Conservation (phyloP, 2,797 vertebrate species). For the Lateolabrax maculatus region DNA sequence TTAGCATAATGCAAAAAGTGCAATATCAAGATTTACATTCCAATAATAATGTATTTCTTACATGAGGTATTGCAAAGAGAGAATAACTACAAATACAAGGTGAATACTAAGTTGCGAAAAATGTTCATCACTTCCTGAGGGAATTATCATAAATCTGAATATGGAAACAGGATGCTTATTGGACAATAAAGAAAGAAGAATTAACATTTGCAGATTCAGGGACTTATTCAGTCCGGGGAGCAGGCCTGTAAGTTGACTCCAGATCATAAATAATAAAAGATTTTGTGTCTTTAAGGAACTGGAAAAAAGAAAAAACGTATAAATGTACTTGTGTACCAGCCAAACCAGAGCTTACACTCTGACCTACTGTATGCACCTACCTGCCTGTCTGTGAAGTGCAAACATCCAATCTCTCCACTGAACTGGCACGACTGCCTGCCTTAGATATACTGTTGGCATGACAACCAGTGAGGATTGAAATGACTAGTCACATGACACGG, state of each 20-base stretch:
- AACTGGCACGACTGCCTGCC: slow-evolving; percentile 61
- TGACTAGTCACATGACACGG: slow-evolving; percentile 74
- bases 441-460: slow-evolving; percentile 84
- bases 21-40: neutral
- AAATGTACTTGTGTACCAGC: slow-evolving; percentile 1
- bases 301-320: neutral
- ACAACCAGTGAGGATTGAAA: slow-evolving; percentile 81
- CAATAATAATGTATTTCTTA: neutral
- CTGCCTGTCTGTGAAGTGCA: slow-evolving; percentile 61
- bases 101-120: neutral
- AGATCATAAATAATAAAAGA: neutral
- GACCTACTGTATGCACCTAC: slow-evolving; percentile 47
- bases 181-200: neutral
- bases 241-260: neutral
- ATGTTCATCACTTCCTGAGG: neutral
- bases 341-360: slow-evolving; percentile 10
- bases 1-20: neutral
- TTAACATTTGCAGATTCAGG: neutral
- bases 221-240: neutral
- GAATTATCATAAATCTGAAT: neutral
- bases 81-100: neutral
- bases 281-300: neutral
- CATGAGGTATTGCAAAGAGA: neutral
- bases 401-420: slow-evolving; percentile 63
- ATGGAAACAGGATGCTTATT: neutral